phyloP scores from a whole-genome alignment of 2,113 vertebrate genomes.

The Labrus mixtus region DNA sequence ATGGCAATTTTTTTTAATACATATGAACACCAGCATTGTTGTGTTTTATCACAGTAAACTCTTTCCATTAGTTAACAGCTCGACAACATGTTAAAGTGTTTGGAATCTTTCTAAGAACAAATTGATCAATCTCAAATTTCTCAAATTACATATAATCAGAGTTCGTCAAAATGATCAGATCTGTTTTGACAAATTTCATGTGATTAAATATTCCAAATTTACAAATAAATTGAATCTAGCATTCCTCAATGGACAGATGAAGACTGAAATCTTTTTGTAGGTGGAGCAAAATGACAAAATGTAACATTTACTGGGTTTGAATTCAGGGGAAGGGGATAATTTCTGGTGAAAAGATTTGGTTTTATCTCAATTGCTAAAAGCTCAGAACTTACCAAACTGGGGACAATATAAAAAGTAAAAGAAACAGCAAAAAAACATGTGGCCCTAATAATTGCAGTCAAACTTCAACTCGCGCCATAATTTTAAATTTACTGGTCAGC shows the following conservation, averaged over 20 bases:
- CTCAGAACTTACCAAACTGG: slow-evolving; percentile 28
- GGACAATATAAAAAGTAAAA: slow-evolving; percentile 2
- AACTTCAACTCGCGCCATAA: slow-evolving; percentile 49
- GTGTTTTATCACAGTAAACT: background rate
- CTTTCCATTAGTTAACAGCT: background rate
- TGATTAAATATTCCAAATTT: slow-evolving; percentile 16
- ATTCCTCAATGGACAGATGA: background rate
- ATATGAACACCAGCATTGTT: background rate
- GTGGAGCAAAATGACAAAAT: slow-evolving; percentile 15
- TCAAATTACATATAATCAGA: background rate
- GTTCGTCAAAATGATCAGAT: background rate
- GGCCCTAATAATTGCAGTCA: slow-evolving; percentile 45
- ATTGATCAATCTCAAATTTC: slow-evolving; percentile 21
- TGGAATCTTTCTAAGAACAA: background rate
- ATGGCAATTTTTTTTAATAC: background rate
- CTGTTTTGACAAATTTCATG: too few species aligned
- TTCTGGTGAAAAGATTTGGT: slow-evolving; percentile 14
- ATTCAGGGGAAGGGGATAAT: background rate
- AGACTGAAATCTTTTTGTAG: background rate
- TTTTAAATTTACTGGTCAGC: slow-evolving; percentile 52
- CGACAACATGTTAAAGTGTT: background rate
- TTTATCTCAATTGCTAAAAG: slow-evolving; percentile 29
- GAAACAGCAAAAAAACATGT: slow-evolving; percentile 6
- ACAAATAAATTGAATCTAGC: slow-evolving; percentile 3
- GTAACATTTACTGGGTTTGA: slow-evolving; percentile 27